Percentiles rank a stretch among this genome's conserved stretches.
phyloP scores from a whole-genome alignment of 2,113 vertebrate genomes.

The Seriola aureovittata region DNA sequence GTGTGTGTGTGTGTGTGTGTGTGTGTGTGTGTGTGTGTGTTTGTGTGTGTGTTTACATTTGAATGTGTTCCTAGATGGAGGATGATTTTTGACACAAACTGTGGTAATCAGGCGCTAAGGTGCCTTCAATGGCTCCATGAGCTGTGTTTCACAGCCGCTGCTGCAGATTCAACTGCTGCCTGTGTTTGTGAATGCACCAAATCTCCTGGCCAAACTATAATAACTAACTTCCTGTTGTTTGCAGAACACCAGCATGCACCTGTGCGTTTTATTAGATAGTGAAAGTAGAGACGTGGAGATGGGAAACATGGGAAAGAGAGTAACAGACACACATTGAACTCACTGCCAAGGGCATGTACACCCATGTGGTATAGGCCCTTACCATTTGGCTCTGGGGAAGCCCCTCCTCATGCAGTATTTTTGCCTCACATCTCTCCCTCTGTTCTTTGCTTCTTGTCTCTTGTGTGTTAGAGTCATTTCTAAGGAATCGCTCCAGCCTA shows the following conservation, averaged over 20 bases:
- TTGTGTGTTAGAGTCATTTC: slow-evolving; percentile 82
- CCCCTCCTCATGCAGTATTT: too few relatives aligned
- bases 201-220: background rate
- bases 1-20: too few relatives aligned
- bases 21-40: too few relatives aligned
- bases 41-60: background rate
- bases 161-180: background rate
- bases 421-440: too few relatives aligned
- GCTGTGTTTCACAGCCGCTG: background rate
- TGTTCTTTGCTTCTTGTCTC: background rate
- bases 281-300: too few relatives aligned
- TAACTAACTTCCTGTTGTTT: background rate
- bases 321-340: too few relatives aligned
- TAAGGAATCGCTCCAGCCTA: slow-evolving; percentile 85
- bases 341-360: too few relatives aligned
- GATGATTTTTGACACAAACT: background rate
- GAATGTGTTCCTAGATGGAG: background rate
- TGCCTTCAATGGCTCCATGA: background rate
- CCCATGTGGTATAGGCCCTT: too few relatives aligned
- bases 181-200: background rate
- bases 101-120: background rate
- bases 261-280: too few relatives aligned
- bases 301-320: too few relatives aligned
- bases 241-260: background rate
- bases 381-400: too few relatives aligned